Evolutionary conservation across 2,113 vertebrate species (phyloP).

Genomic region (rat (Rattus norvegicus)): DNA sequence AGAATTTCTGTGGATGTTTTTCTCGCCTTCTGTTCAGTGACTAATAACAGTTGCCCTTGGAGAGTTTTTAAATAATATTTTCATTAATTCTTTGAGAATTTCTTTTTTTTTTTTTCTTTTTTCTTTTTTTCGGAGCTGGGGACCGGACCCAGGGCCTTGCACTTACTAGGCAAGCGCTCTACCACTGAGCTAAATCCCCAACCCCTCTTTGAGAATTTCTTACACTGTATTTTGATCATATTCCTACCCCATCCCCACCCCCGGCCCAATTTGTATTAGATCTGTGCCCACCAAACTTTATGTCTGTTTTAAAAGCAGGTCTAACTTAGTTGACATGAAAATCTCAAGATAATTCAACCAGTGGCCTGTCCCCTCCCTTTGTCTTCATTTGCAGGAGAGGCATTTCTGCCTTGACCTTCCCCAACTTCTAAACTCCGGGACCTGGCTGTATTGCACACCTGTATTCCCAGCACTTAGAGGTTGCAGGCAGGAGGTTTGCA

Average conservation of each 20-base stretch:
- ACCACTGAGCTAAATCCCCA: too few relatives aligned
- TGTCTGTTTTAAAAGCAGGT: not conserved
- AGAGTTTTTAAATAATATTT: not conserved
- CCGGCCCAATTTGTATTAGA: not conserved
- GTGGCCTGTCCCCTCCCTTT: not conserved
- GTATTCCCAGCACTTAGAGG: not conserved
- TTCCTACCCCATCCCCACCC: not conserved
- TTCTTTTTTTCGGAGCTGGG: too few relatives aligned
- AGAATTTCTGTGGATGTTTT: constrained; percentile 18
- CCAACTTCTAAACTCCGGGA: not conserved
- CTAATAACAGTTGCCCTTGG: constrained; percentile 22
- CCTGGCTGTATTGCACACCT: not conserved
- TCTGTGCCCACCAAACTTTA: not conserved
- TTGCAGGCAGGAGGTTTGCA: not conserved
- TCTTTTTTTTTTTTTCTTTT: not conserved
- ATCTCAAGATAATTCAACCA: not conserved
- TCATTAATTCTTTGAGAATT: not conserved
- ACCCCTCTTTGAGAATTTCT: not conserved
- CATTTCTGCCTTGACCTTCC: not conserved
- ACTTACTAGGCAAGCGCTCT: too few relatives aligned
- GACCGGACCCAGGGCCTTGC: too few relatives aligned
- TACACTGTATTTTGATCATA: not conserved
- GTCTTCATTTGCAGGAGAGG: not conserved
- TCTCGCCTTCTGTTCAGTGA: not conserved
- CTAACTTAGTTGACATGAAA: not conserved